Evolutionary conservation across 2,888 invertebrate species (phyloP).

Genomic region (Cheilosia vulpina): DNA sequence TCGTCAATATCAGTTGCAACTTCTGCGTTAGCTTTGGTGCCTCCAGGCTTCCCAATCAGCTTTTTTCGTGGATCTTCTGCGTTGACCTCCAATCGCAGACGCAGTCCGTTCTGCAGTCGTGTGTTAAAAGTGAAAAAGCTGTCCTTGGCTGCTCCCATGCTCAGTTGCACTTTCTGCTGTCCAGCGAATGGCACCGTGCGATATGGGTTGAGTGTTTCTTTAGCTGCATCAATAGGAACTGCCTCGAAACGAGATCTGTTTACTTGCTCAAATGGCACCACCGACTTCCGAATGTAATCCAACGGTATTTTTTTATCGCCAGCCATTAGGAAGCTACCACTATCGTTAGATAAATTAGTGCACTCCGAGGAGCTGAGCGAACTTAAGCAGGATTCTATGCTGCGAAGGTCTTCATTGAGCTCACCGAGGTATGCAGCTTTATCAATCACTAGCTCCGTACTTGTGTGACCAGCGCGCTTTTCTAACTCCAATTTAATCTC

Average conservation of each 20-base stretch:
- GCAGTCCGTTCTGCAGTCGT: conserved; percentile 80
- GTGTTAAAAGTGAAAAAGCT: conserved; percentile 81
- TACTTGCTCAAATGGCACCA: conserved; percentile 82
- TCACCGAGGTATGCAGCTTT: conserved; percentile 78
- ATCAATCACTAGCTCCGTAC: conserved; percentile 76
- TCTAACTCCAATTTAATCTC: conserved; percentile 77
- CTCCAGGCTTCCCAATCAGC: conserved; percentile 77
- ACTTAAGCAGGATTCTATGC: conserved; percentile 81
- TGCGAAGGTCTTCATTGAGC: conserved; percentile 80
- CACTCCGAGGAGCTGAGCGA: conserved; percentile 82
- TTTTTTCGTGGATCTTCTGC: conserved; percentile 78
- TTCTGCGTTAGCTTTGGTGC: conserved; percentile 77
- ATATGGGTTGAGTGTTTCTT: conserved; percentile 80
- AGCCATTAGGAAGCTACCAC: conserved; percentile 81
- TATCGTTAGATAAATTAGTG: conserved; percentile 82
- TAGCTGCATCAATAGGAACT: conserved; percentile 78
- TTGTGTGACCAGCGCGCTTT: conserved; percentile 21
- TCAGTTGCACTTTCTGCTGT: conserved; percentile 80
- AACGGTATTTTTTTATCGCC: conserved; percentile 81
- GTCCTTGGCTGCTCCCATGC: conserved; percentile 78
- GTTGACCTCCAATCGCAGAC: conserved; percentile 80
- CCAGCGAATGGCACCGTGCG: conserved; percentile 81
- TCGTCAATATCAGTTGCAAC: conserved; percentile 82
- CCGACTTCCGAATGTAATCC: conserved; percentile 81
- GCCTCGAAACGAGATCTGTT: conserved; percentile 80